Evolutionary conservation across 2,113 vertebrate genomes (phyloP), one percentile per base, ranked within the genome.

Genomic region (Martes martes): DNA sequence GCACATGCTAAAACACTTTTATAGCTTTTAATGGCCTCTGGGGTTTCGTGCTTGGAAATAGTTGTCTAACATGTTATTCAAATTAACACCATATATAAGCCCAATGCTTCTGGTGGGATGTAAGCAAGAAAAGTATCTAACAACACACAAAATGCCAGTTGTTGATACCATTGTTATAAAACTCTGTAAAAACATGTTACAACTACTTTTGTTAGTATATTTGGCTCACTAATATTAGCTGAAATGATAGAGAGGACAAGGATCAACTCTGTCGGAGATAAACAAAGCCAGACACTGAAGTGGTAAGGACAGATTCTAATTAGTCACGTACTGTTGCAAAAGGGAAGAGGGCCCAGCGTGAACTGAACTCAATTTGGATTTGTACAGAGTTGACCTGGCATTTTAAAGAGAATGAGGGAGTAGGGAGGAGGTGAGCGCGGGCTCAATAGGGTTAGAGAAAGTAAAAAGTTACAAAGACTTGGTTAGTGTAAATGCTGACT

Each of bases 11-110:
- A 74, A 82, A 83, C 50, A 36, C 31, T 33, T 78, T 63, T 89
- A 50, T 65, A 73, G 33, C 16, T 89, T 76, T 86, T 69, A 94
- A 94, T 59, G 65, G 18, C 36, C 67, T 45, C 0, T 92, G 88
- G 67, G 52, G 79, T 87, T 95, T 92, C 90, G 16, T 88, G 24
- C 42, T 83, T 74, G 69, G 39, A 94, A 83, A 79, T 67, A 92
- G 61, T 95, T 92, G 31, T 73, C 33, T 73, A 59, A 52, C 13
- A 19, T 39, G 47, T 90, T 81, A 83, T 87, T 96, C 47, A 91
- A 83, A 90, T 92, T 73, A 82, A 88, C 90, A 91, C 15, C 16
- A 16, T 55, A 39, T 26, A 57, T 80, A 95, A 95, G 42, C 31
- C 7, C 52, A 26, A 63, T 33, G 24, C 36, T 93, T 91, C n/a